A percentile compares a stretch with the other conserved stretches of the same genome.
phyloP scores from a whole-genome alignment of 1,140 invertebrate genomes.

The Archegozetes longisetosus region DNA sequence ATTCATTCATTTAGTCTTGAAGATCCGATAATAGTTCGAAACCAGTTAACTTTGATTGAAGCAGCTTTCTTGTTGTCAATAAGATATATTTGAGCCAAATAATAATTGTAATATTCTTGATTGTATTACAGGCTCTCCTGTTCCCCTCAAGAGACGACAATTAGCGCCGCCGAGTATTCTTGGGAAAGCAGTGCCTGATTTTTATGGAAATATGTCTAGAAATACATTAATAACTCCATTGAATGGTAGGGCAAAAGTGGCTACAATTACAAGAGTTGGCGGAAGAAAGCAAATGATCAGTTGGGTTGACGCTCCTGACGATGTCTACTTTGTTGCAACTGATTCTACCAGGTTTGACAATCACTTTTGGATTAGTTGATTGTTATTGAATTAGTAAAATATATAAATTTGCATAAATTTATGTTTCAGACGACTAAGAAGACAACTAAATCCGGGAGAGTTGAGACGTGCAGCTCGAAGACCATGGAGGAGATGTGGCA shows the following conservation, averaged over 20 bases:
- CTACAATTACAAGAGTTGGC: slow-evolving; percentile 43
- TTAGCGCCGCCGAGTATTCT: slow-evolving; percentile 16
- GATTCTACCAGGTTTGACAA: slow-evolving; percentile 64
- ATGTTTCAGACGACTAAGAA: slow-evolving; percentile 55
- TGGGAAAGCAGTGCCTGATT: slow-evolving; percentile 15
- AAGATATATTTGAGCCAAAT: too few species aligned
- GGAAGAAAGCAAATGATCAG: slow-evolving; percentile 68
- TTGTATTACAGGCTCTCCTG: slow-evolving; percentile 24
- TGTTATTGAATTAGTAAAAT: background rate
- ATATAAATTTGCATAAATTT: background rate
- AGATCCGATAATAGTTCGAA: too few species aligned
- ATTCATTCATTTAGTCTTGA: too few species aligned
- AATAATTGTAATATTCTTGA: too few species aligned
- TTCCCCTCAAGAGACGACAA: slow-evolving; percentile 18
- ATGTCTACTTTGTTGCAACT: slow-evolving; percentile 84
- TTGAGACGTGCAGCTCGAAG: slow-evolving; percentile 72
- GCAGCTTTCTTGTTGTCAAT: too few species aligned
- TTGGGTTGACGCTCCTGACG: slow-evolving; percentile 94
- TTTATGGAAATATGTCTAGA: slow-evolving; percentile 21
- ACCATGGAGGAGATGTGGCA: slow-evolving; percentile 45
- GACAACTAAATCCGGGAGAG: slow-evolving; percentile 57
- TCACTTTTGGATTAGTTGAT: background rate
- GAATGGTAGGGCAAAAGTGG: slow-evolving; percentile 51
- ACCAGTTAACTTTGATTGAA: too few species aligned
- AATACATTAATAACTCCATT: slow-evolving; percentile 26